Conservation (phyloP, 2,113 vertebrate genomes). For the Ploceus nigricollis region DNA sequence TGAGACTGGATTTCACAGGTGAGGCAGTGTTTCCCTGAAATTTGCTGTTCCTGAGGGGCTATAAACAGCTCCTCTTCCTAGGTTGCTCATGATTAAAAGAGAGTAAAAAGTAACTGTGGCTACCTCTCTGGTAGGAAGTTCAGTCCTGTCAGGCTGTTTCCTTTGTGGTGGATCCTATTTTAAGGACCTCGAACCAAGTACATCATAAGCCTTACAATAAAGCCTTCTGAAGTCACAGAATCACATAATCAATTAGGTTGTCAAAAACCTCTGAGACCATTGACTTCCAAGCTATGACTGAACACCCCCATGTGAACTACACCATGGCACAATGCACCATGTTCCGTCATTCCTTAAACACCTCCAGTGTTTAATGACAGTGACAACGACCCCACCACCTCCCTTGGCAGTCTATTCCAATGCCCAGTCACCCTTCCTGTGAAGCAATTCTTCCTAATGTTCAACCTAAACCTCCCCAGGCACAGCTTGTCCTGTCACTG, state of each 20-base stretch:
- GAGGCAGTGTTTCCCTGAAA: not conserved
- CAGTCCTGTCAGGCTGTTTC: not conserved
- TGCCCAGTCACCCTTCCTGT: not conserved
- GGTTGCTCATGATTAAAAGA: not conserved
- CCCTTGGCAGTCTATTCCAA: not conserved
- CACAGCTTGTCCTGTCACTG: not conserved
- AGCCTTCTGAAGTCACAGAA: not conserved
- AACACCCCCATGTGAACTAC: not conserved
- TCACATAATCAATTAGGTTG: not conserved
- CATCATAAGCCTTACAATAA: not conserved
- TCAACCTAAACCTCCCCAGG: not conserved
- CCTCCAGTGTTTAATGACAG: not conserved
- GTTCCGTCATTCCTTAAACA: not conserved
- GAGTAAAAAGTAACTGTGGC: not conserved
- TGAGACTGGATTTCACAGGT: not conserved
- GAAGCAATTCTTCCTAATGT: not conserved
- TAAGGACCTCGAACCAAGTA: not conserved
- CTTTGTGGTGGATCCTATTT: not conserved
- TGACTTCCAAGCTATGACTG: rapidly evolving
- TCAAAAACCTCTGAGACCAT: not conserved
- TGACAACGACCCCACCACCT: not conserved
- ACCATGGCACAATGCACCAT: rapidly evolving
- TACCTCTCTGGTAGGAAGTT: not conserved
- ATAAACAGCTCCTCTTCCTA: not conserved
- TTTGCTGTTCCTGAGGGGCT: not conserved